phyloP scores from a whole-genome alignment of 2,797 vertebrate genomes.

The Coluber constrictor region DNA sequence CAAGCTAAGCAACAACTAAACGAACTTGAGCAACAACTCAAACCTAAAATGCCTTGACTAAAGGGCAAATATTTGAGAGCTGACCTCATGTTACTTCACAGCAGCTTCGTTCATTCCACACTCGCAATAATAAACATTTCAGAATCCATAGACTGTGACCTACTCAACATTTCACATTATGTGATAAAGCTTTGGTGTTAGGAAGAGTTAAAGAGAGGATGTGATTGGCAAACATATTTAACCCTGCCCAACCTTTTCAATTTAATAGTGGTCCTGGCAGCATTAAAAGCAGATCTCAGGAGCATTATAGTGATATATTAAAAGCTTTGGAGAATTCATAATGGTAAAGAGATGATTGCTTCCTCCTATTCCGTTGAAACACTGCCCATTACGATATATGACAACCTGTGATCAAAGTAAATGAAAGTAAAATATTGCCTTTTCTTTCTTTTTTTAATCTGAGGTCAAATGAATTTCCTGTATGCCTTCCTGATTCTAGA shows the following conservation, averaged over 20 bases:
- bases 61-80: slow-evolving; percentile 1
- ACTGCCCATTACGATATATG: slow-evolving; percentile 4
- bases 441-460: not conserved
- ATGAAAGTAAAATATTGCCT: not conserved
- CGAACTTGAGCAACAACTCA: not conserved
- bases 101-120: not conserved
- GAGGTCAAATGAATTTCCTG: not conserved
- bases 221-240: slow-evolving; percentile 42
- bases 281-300: slow-evolving; percentile 24
- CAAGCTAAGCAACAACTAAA: slow-evolving; percentile 1
- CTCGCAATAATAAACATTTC: not conserved
- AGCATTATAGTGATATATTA: slow-evolving; percentile 51
- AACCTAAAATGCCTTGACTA: not conserved
- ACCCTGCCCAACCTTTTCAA: slow-evolving; percentile 41
- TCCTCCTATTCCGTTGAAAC: slow-evolving; percentile 37
- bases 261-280: slow-evolving; percentile 33
- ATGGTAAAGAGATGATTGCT: slow-evolving; percentile 36
- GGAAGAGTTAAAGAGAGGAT: slow-evolving; percentile 33
- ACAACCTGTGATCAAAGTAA: slow-evolving; percentile 12
- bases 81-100: fast-evolving
- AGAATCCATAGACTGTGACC: slow-evolving; percentile 5
- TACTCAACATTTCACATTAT: slow-evolving; percentile 50
- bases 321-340: slow-evolving; percentile 49
- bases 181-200: slow-evolving; percentile 46
- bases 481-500: not conserved